Evolutionary conservation across 2,888 invertebrate genomes (phyloP), one percentile per base, ranked within the genome.

Genomic region (Saturnia japonica): DNA sequence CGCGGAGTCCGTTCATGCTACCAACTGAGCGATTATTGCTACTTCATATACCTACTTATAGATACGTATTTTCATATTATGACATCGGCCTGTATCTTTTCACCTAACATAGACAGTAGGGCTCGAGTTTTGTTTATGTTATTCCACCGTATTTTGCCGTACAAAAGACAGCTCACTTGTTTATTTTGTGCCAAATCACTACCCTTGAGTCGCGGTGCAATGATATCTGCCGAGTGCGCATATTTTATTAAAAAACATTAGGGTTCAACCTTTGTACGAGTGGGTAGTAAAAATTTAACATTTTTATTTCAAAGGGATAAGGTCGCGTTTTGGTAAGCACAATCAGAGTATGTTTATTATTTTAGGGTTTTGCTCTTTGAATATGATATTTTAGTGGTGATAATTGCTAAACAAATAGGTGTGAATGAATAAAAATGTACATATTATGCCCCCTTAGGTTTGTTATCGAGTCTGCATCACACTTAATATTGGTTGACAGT

Each of bases 141-240:
- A 90, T 91, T 93, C 83, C 88, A 88, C 80, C 85, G 90, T 86
- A 90, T 89, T 93, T 91, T 88, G 85, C 83, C 82, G 77, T 79
- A 91, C 88, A 91, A 91, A 88, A 88, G 91, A 85, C 88, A 81
- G 81, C 81, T 78, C 86, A 81, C 82, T 87, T 93, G 93, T 93
- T 94, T 91, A 91, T 86, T 90, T 91, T 91, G 81, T 87, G 93
- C 91, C 88, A 91, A 93, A 92, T 93, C 94, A 93, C 91, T 90
- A 85, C 90, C 88, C 90, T 79, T 74, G 78, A 77, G 74, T 68
- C 74, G 67, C 69, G 67, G 71, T 78, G 83, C 88, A 90, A 83
- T 93, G 93, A 93, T 93, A 93, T 90, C 89, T 88, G 89, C 87
- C 87, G 80, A 40, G 64, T 83, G 80, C 83, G 85, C 86, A 89